These are phyloP conservation scores for Psococerastis gibbosa DNA, from an alignment of 2,888 invertebrate species.

Conservation along the genomic window DNA sequence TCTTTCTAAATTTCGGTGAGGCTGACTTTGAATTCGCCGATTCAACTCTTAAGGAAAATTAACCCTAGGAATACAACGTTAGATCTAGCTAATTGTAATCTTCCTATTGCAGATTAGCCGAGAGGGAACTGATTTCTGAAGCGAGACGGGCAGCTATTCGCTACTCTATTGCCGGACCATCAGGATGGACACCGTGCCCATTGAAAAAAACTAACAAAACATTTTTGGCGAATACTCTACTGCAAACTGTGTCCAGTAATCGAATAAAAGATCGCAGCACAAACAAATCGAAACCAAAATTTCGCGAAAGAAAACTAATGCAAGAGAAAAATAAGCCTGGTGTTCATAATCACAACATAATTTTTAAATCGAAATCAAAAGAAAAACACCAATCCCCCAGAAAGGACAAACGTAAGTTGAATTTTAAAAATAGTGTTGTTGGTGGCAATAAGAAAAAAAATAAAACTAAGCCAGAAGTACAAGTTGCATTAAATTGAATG, in stretches of 20 bases:
- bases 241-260: conserved; percentile 3
- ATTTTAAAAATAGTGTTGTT: too few species aligned
- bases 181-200: conserved; percentile 7
- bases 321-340: neutral
- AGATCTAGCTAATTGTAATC: too few species aligned
- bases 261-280: neutral
- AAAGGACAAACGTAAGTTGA: too few species aligned
- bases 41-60: too few species aligned
- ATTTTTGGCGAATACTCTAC: neutral
- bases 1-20: too few species aligned
- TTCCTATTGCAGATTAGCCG: neutral
- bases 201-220: conserved; percentile 1
- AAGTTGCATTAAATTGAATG: too few species aligned
- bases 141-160: conserved; percentile 1
- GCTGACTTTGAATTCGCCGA: too few species aligned
- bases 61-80: too few species aligned
- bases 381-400: too few species aligned
- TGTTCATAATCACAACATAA: neutral
- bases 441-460: too few species aligned
- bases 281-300: neutral
- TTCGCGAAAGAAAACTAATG: neutral
- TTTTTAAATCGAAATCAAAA: too few species aligned
- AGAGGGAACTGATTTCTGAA: neutral
- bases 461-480: too few species aligned
- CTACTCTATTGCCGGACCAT: conserved; percentile 5